These are phyloP conservation scores for Eulemur macaco DNA, from an alignment of 2,113 vertebrate genomes.

Conservation along the genomic window DNA sequence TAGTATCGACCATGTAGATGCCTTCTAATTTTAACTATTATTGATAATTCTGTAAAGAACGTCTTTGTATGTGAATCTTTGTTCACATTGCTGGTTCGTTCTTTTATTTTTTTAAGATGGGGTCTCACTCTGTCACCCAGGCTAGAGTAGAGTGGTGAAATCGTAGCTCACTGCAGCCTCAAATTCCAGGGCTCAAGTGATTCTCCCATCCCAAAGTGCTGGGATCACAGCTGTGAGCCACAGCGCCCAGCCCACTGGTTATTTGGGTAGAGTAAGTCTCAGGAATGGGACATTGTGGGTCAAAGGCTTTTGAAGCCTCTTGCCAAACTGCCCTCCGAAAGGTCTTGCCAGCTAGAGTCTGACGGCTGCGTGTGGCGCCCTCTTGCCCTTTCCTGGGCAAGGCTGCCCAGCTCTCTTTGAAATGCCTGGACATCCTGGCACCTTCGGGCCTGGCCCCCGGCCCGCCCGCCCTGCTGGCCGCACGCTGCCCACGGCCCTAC, in stretches of 20 bases:
- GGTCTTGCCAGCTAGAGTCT: background rate
- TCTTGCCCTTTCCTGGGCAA: background rate
- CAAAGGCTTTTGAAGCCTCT: conserved; percentile 1
- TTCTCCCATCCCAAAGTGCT: too few relatives aligned
- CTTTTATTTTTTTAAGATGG: too few relatives aligned
- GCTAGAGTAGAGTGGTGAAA: too few relatives aligned
- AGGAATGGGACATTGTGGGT: background rate
- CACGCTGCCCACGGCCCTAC: rapidly evolving
- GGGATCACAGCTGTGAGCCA: too few relatives aligned
- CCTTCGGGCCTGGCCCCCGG: background rate
- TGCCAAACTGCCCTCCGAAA: conserved; percentile 4
- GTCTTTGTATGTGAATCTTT: background rate
- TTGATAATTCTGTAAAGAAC: background rate
- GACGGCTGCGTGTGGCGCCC: rapidly evolving
- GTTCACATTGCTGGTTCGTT: background rate
- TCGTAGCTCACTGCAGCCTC: too few relatives aligned
- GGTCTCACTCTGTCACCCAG: too few relatives aligned
- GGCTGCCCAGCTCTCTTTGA: background rate
- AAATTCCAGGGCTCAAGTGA: too few relatives aligned
- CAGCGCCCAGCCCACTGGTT: background rate
- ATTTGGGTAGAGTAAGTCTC: conserved; percentile 18
- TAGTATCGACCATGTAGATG: too few relatives aligned
- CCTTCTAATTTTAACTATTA: background rate
- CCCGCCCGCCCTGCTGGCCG: background rate
- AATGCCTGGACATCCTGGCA: conserved; percentile 21